Conservation (phyloP, 2,888 invertebrate genomes). For the Lochmaea crataegi region DNA sequence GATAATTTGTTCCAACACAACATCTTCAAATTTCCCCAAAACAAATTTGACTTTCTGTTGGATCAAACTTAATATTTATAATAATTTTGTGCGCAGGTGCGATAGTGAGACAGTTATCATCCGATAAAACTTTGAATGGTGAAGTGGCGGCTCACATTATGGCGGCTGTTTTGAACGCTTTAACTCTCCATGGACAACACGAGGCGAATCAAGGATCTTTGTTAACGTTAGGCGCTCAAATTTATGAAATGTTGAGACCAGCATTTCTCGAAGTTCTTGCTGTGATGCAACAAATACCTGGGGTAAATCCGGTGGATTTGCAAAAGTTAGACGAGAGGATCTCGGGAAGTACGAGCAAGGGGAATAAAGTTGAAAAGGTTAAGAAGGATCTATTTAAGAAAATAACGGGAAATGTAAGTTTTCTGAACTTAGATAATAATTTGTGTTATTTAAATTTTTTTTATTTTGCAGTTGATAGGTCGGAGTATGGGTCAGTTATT, state of each 20-base stretch:
- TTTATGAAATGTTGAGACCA: constrained; percentile 86
- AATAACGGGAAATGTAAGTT: constrained; percentile 79
- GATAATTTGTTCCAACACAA: too few relatives aligned
- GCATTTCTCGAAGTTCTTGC: constrained; percentile 77
- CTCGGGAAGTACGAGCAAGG: constrained; percentile 73
- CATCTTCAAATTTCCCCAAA: too few relatives aligned
- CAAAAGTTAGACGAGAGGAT: constrained; percentile 90
- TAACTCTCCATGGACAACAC: constrained; percentile 90
- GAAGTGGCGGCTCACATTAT: constrained; percentile 80
- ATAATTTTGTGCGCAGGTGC: constrained; percentile 65
- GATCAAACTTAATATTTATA: neutral
- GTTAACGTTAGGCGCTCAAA: constrained; percentile 83
- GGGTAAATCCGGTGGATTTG: constrained; percentile 81
- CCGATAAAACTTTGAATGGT: constrained; percentile 72
- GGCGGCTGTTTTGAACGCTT: constrained; percentile 76
- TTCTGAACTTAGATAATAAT: neutral
- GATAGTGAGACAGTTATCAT: constrained; percentile 74
- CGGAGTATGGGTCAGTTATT: constrained; percentile 89
- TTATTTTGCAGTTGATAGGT: constrained; percentile 76
- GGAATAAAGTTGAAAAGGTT: constrained; percentile 87
- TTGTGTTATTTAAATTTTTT: neutral
- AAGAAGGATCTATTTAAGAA: constrained; percentile 93
- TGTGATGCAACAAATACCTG: constrained; percentile 84
- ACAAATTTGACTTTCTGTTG: too few relatives aligned
- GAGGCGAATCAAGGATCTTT: constrained; percentile 87